Evolutionary conservation across 2,113 vertebrate species (phyloP).

Genomic region (Microtus ochrogaster): DNA sequence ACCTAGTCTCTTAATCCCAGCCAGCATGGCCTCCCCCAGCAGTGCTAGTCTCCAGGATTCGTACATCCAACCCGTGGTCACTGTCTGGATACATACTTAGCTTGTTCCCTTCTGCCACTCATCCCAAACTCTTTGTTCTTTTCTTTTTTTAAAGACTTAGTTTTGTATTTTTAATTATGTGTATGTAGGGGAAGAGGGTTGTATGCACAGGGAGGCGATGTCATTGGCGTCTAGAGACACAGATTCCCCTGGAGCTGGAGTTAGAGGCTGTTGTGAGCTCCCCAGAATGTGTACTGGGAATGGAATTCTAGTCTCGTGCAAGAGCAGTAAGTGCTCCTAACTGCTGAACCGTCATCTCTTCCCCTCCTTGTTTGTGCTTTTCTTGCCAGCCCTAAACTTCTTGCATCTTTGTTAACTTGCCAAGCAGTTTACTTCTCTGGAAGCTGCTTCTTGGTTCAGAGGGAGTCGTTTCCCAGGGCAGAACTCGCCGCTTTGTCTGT

Average conservation of each 20-base stretch:
- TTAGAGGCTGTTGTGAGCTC: not conserved
- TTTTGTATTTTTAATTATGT: not conserved
- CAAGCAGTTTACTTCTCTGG: not conserved
- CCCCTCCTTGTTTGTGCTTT: not conserved
- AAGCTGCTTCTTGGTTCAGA: slow-evolving; percentile 36
- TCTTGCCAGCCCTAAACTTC: not conserved
- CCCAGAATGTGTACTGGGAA: not conserved
- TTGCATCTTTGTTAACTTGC: not conserved
- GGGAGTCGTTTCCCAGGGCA: not conserved
- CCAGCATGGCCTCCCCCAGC: not conserved
- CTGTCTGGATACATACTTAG: no score
- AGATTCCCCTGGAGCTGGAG: not conserved
- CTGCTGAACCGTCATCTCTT: not conserved
- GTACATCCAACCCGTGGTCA: not conserved
- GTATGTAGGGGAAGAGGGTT: not conserved
- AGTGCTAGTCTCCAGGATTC: not conserved
- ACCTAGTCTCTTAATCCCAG: not conserved
- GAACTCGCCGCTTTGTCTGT: slow-evolving; percentile 20
- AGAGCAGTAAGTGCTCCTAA: not conserved
- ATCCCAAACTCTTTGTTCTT: not conserved
- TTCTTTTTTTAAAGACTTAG: not conserved
- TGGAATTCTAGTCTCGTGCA: not conserved
- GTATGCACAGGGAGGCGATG: not conserved
- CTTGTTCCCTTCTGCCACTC: not conserved
- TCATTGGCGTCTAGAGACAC: not conserved